Conservation (phyloP, 2,888 invertebrate species). For the Colostygia pectinataria region DNA sequence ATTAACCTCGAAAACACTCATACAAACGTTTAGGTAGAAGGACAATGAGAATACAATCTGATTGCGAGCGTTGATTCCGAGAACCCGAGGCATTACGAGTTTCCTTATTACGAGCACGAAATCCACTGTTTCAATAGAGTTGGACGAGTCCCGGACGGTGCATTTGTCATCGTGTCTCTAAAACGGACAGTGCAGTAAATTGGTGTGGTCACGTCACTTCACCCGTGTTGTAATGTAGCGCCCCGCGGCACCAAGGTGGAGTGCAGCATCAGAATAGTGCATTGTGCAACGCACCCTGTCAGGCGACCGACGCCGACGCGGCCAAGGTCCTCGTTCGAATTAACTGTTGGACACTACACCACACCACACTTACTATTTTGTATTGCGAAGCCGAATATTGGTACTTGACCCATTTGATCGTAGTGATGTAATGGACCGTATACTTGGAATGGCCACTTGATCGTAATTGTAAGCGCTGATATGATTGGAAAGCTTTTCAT, state of each 20-base stretch:
- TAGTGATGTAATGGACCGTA: constrained; percentile 20
- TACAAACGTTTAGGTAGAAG: not conserved
- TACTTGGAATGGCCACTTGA: constrained; percentile 17
- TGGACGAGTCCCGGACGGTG: constrained; percentile 2
- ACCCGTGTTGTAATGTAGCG: constrained; percentile 37
- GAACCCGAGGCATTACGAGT: constrained; percentile 3
- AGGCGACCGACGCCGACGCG: constrained; percentile 45
- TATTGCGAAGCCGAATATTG: constrained; percentile 30
- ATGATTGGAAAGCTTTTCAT: constrained; percentile 1
- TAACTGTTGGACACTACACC: constrained; percentile 42
- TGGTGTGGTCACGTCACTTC: constrained; percentile 20
- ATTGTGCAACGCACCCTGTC: constrained; percentile 60
- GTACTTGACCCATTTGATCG: constrained; percentile 32
- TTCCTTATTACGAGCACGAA: constrained; percentile 8
- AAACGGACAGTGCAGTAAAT: constrained; percentile 26
- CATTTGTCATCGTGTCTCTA: constrained; percentile 17
- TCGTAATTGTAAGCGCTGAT: constrained; percentile 8
- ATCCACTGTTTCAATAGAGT: not conserved
- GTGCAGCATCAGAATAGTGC: constrained; percentile 64
- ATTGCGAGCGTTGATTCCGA: constrained; percentile 1
- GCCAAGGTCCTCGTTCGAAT: constrained; percentile 51
- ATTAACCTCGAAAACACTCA: not conserved
- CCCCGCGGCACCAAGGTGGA: constrained; percentile 48
- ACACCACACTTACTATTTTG: constrained; percentile 39
- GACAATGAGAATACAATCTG: not conserved